phyloP scores from a whole-genome alignment of 1,140 invertebrate genomes.

The Trichonephila inaurata region DNA sequence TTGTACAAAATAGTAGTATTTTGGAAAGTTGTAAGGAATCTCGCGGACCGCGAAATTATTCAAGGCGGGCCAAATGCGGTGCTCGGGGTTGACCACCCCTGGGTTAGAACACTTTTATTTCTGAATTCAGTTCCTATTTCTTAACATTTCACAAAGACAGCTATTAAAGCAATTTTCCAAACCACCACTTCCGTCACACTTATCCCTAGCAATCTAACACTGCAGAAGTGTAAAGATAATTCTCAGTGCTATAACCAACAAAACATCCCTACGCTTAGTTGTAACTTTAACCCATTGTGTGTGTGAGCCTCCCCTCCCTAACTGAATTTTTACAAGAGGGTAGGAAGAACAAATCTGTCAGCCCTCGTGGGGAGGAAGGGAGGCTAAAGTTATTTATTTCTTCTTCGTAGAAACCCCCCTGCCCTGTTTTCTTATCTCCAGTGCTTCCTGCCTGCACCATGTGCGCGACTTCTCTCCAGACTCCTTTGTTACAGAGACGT shows the following conservation, averaged over 20 bases:
- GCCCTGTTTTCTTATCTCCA: neutral
- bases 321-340: neutral
- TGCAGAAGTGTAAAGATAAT: neutral
- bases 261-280: neutral
- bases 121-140: no score
- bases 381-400: constrained; percentile 16
- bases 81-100: no score
- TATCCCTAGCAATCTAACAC: neutral
- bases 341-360: constrained; percentile 5
- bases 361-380: neutral
- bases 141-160: neutral
- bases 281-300: neutral
- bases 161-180: neutral
- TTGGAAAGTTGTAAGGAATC: no score
- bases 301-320: neutral
- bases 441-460: neutral
- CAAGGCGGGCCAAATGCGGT: no score
- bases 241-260: neutral
- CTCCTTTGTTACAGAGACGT: neutral
- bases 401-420: neutral
- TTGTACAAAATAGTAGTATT: no score
- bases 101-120: no score
- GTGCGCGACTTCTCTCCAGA: neutral
- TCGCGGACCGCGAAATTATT: no score
- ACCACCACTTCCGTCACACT: neutral